phyloP scores from a whole-genome alignment of 1,140 invertebrate species.

The Polypedilum pembai region DNA sequence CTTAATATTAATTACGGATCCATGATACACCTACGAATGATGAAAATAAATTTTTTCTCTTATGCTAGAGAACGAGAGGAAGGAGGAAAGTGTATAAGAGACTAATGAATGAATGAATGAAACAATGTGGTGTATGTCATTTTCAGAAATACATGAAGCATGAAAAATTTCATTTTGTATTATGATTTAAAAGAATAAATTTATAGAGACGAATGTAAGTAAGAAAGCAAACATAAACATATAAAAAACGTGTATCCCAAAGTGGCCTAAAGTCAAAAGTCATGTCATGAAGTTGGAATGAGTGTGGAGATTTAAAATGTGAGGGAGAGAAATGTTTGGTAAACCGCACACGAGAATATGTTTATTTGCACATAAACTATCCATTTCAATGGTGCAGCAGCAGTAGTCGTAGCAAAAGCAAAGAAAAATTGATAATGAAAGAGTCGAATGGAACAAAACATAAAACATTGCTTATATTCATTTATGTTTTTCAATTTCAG shows the following conservation, averaged over 20 bases:
- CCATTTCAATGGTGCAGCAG: not conserved
- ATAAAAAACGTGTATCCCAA: not conserved
- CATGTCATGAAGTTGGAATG: not conserved
- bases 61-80: too few species aligned
- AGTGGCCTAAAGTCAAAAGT: constrained; percentile 10
- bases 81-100: too few species aligned
- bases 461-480: constrained; percentile 14
- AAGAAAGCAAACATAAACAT: not conserved
- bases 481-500: constrained; percentile 9
- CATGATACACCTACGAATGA: not conserved
- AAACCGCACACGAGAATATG: constrained; percentile 10
- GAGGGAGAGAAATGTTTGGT: not conserved
- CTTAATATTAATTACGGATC: not conserved
- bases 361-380: constrained; percentile 9
- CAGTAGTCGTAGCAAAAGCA: not conserved
- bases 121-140: too few species aligned
- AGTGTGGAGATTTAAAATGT: not conserved
- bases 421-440: not conserved
- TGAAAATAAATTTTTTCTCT: too few species aligned
- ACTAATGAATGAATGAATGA: too few species aligned
- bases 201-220: not conserved
- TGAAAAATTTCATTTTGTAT: too few species aligned
- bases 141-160: too few species aligned
- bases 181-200: too few species aligned
- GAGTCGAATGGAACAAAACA: not conserved